Percentiles rank a stretch among this genome's conserved stretches.
phyloP scores from a whole-genome alignment of 2,797 vertebrate genomes.

The Leptodactylus fallax region DNA sequence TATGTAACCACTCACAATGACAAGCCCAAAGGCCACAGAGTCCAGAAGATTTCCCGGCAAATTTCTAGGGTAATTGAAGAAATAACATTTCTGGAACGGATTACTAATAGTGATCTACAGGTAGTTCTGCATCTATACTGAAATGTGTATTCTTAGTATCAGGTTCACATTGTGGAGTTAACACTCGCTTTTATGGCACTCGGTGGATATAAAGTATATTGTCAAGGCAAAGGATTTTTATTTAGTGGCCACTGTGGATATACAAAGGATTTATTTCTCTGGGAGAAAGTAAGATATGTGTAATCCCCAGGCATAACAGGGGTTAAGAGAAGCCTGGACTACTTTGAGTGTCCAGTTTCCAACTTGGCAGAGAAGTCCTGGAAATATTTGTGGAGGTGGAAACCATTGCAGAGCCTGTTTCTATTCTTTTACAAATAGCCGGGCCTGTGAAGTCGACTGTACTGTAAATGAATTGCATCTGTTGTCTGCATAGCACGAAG shows the following conservation, averaged over 20 bases:
- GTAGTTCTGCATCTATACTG: neutral
- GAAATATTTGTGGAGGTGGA: slow-evolving; percentile 62
- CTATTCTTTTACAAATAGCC: slow-evolving; percentile 3
- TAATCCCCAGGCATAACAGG: slow-evolving; percentile 36
- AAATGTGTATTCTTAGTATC: slow-evolving; percentile 13
- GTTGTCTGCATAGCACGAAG: neutral
- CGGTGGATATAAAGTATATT: neutral
- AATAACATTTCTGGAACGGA: slow-evolving; percentile 11
- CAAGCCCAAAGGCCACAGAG: neutral
- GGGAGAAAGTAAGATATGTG: neutral
- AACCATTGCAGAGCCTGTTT: slow-evolving; percentile 38
- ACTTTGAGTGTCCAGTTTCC: slow-evolving; percentile 47
- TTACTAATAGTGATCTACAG: slow-evolving; percentile 5
- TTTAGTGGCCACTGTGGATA: slow-evolving; percentile 26
- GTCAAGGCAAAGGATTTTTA: slow-evolving; percentile 7
- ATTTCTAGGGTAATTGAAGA: neutral
- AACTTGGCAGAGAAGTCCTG: slow-evolving; percentile 51
- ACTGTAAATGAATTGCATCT: neutral
- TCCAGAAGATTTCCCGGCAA: neutral
- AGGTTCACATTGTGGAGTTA: neutral
- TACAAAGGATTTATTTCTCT: slow-evolving; percentile 4
- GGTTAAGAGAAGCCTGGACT: slow-evolving; percentile 46
- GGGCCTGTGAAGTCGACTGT: slow-evolving; percentile 9
- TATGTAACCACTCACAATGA: neutral
- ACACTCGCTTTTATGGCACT: slow-evolving; percentile 28